These are phyloP conservation scores for Rallus crepitans DNA, from an alignment of 2,797 vertebrate species.

Conservation along the genomic window DNA sequence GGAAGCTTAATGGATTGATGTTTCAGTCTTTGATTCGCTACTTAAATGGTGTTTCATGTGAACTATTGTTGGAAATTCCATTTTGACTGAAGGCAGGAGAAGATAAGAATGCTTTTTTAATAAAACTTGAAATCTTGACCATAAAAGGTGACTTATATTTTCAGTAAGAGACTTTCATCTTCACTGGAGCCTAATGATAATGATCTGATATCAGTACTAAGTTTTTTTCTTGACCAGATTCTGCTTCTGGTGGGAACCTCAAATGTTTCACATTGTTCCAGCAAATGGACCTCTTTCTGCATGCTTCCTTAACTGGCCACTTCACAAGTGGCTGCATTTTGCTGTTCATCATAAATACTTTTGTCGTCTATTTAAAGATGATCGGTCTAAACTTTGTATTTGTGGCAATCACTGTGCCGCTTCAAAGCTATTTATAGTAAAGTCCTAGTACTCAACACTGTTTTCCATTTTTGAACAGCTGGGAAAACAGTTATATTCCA, in stretches of 20 bases:
- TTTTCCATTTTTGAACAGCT: background rate
- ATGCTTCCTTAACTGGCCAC: background rate
- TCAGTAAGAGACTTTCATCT: conserved; percentile 27
- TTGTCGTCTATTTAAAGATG: background rate
- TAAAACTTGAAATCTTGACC: conserved; percentile 7
- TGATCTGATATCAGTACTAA: background rate
- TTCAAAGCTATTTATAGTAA: background rate
- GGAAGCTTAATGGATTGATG: background rate
- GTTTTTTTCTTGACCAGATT: background rate
- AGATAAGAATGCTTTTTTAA: conserved; percentile 3
- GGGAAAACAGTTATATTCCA: background rate
- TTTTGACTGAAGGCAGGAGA: background rate
- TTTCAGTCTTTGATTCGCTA: background rate
- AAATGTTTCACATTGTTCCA: background rate
- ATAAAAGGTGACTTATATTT: conserved; percentile 29
- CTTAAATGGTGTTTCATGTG: background rate
- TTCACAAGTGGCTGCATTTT: background rate
- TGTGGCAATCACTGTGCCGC: background rate
- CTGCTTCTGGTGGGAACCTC: background rate
- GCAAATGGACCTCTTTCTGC: background rate
- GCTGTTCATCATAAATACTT: background rate
- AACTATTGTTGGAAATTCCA: background rate
- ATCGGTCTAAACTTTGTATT: background rate
- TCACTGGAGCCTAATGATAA: background rate
- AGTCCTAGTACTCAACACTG: background rate